Evolutionary conservation across 2,113 vertebrate genomes (phyloP).

Genomic region (Taurulus bubalis): DNA sequence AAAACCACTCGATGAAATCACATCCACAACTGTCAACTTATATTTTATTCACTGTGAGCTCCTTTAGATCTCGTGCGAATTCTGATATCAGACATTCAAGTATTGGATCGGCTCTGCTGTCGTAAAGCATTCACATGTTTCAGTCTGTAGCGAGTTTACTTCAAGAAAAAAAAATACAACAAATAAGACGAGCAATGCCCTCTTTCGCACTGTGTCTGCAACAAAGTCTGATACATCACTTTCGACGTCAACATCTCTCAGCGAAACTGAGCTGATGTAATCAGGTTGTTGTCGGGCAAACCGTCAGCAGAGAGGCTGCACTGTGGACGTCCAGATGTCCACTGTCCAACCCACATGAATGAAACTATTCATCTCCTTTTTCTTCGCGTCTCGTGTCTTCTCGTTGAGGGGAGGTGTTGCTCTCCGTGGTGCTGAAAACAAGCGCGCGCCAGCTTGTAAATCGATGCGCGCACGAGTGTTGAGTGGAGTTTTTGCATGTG

Average conservation of each 20-base stretch:
- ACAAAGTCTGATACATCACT: neutral
- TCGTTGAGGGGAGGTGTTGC: conserved; percentile 42
- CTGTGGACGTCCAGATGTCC: neutral
- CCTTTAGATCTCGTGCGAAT: neutral
- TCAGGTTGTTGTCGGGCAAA: neutral
- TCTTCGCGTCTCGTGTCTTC: neutral
- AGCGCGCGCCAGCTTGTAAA: conserved; percentile 27
- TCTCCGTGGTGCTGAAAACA: conserved; percentile 83
- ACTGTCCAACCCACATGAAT: neutral
- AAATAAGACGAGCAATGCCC: neutral
- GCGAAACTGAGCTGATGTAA: conserved; percentile 6
- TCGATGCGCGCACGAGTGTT: conserved; percentile 13
- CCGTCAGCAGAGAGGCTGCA: neutral
- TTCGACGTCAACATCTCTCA: conserved; percentile 17
- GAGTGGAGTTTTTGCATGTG: neutral
- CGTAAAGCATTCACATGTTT: neutral
- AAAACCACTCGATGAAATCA: conserved; percentile 37
- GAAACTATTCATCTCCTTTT: neutral
- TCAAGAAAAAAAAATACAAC: neutral
- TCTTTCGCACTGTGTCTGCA: neutral
- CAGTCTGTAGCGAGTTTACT: neutral
- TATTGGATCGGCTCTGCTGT: neutral
- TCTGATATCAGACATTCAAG: neutral
- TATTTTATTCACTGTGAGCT: neutral
- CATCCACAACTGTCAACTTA: conserved; percentile 50